Base-by-base conservation (phyloP, 2,888 invertebrate genomes). In the Campopleginae sp. region DNA sequence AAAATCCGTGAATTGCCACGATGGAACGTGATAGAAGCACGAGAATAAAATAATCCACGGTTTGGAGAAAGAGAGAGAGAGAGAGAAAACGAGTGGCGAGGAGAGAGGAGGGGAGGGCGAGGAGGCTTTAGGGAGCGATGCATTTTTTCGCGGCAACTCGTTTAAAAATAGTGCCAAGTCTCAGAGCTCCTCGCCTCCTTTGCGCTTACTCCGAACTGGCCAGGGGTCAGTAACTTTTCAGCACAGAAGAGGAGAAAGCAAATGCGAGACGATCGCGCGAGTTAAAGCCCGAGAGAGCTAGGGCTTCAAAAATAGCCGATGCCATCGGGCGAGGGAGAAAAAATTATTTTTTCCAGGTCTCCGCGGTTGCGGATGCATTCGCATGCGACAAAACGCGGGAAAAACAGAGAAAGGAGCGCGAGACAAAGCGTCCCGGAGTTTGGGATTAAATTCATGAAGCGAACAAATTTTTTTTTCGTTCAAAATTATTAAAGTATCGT, bases 211-310 rank as follows among this genome's bases (percentile, higher is more conserved):
- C 81, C 82, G 89, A 89, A 93, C 93, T 93, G 93, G 91, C 93
- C 93, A 93, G 92, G 92, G 93, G 93, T 93, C 93, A 93, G 91
- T 93, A 90, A 93, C 93, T 92, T 80, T 80, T 91, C 91, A n/a
- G 79, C 75, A 84, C 74, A 84, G 80, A 84, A 70, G 83, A 44
- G 63, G 89, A 83, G 90, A 90, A 90, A 90, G 91, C 89, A 44
- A 46, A 65, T 23, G 48, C 77, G 77, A 51, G 61, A 61, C 61
- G 87, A 88, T 89, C 68, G 68, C 48, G 74, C 31, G 80, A 76
- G 80, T 38, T 51, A 80, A 72, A 58, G 44, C 54, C 78, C 38
- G 61, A 31, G 46, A 42, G 80, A 74, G n/a, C n/a, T n/a, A n/a
- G 80, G 70, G 76, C 74, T 87, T 86, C 87, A 87, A 88, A 88